Conservation (phyloP, 2,113 vertebrate genomes). For the Pseudorasbora parva region DNA sequence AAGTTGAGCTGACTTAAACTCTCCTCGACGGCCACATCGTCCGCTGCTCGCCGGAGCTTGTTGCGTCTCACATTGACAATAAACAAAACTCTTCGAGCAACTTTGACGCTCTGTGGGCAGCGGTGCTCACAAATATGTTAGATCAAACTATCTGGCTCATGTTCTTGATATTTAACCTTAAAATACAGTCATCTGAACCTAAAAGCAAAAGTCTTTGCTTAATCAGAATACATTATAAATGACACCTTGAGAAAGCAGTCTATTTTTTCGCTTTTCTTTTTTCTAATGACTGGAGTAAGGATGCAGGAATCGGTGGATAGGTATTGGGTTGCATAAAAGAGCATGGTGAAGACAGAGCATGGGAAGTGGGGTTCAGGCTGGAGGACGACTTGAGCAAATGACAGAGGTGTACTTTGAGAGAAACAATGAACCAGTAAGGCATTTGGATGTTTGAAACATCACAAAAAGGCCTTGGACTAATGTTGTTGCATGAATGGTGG, state of each 20-base stretch:
- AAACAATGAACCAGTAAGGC: conserved; percentile 12
- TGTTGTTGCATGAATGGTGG: conserved; percentile 16
- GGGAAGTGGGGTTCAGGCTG: conserved; percentile 5
- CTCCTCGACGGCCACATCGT: too few species aligned
- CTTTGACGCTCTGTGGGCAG: too few species aligned
- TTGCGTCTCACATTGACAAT: too few species aligned
- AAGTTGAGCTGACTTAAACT: too few species aligned
- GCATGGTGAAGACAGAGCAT: conserved; percentile 7
- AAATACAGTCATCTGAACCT: not conserved
- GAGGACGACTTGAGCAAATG: not conserved
- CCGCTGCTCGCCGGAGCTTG: too few species aligned
- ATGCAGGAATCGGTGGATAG: not conserved
- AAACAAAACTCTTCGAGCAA: too few species aligned
- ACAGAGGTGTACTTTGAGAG: conserved; percentile 1
- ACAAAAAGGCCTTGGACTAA: conserved; percentile 34
- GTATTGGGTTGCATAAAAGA: conserved; percentile 9
- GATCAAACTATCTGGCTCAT: too few species aligned
- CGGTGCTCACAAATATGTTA: too few species aligned
- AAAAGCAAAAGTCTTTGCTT: not conserved
- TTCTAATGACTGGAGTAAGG: not conserved
- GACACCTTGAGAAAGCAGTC: not conserved
- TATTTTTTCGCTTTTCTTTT: not conserved
- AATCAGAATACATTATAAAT: not conserved
- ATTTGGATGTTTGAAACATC: conserved; percentile 38
- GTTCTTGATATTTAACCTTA: not conserved